phyloP scores from a whole-genome alignment of 2,113 vertebrate genomes.

The Centropus bengalensis region DNA sequence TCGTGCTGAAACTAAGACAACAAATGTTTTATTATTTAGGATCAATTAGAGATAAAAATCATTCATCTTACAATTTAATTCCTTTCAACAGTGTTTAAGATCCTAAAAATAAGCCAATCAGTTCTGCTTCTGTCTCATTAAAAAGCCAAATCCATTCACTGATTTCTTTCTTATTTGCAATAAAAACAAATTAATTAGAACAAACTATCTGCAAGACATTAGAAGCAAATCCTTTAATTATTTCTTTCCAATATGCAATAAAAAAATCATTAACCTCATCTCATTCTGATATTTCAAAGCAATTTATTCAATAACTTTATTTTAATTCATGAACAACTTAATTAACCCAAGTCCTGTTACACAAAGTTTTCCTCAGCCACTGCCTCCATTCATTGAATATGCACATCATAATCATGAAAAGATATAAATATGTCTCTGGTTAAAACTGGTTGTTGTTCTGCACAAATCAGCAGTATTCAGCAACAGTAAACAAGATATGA shows the following conservation, averaged over 20 bases:
- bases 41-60: slow-evolving; percentile 18
- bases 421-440: too few species aligned
- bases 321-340: slow-evolving; percentile 37
- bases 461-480: not conserved
- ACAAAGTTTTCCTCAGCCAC: not conserved
- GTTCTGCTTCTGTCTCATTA: not conserved
- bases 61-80: slow-evolving; percentile 9
- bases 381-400: not conserved
- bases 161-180: slow-evolving; percentile 43
- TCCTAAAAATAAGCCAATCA: not conserved
- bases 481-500: not conserved
- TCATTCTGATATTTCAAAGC: slow-evolving; percentile 30
- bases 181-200: slow-evolving; percentile 58
- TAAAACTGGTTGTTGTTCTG: not conserved
- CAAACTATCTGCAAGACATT: not conserved
- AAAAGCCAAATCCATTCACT: not conserved
- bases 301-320: slow-evolving; percentile 26
- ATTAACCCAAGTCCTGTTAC: not conserved
- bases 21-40: not conserved
- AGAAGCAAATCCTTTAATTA: slow-evolving; percentile 36
- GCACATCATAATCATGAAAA: not conserved
- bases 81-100: slow-evolving; percentile 15
- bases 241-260: slow-evolving; percentile 17
- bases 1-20: not conserved
- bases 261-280: slow-evolving; percentile 47